Percentiles rank a stretch among this genome's conserved stretches.
These are phyloP conservation scores for Rattus norvegicus DNA, from an alignment of 2,113 vertebrate species.

Conservation along the genomic window DNA sequence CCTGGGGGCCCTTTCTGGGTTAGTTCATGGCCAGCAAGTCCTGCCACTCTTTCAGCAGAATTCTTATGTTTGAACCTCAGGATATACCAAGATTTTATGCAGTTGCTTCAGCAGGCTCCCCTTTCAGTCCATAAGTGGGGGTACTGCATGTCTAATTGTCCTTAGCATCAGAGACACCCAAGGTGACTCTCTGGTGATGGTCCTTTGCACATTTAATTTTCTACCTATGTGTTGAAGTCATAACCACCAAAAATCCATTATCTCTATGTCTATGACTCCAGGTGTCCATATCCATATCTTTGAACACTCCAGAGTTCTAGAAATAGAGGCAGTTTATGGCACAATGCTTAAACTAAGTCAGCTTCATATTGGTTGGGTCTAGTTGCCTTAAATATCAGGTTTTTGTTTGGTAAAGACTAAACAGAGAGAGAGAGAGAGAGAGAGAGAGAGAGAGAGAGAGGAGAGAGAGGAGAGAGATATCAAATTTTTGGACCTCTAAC, in stretches of 20 bases:
- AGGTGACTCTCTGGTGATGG: not conserved
- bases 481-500: not conserved
- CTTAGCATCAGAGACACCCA: not conserved
- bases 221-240: not conserved
- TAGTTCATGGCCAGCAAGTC: not conserved
- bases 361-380: not conserved
- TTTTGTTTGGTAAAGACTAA: not conserved
- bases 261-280: not conserved
- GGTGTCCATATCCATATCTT: not conserved
- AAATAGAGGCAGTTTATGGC: conserved; percentile 22
- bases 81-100: conserved; percentile 31
- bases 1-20: not conserved
- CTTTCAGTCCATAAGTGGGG: not conserved
- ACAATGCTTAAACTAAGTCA: not conserved
- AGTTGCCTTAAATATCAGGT: not conserved
- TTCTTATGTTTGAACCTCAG: not conserved
- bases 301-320: not conserved
- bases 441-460: no score
- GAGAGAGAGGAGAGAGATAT: no score
- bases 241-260: not conserved
- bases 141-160: not conserved
- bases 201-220: not conserved
- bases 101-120: not conserved
- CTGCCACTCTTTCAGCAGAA: not conserved
- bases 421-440: not conserved